Percentiles rank a stretch among this genome's conserved stretches.
Conservation (phyloP, 2,888 invertebrate species). For the Marasmarcha lunaedactyla region DNA sequence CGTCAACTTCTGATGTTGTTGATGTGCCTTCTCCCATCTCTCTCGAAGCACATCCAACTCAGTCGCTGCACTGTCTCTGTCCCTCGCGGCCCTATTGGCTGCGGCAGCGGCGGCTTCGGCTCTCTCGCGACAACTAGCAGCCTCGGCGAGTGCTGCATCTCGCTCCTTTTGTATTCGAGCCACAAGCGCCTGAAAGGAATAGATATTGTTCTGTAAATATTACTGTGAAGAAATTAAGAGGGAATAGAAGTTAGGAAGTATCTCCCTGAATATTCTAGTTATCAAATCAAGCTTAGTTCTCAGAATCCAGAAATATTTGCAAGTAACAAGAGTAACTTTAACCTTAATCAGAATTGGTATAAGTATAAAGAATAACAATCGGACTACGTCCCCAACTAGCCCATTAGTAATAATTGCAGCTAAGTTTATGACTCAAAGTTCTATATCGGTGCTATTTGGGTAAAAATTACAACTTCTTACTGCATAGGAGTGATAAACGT, state of each 20-base stretch:
- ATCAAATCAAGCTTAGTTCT: too few relatives aligned
- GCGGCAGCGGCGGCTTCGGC: conserved; percentile 86
- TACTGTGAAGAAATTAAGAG: background rate
- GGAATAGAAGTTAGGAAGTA: background rate
- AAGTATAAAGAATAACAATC: too few relatives aligned
- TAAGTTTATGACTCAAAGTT: too few relatives aligned
- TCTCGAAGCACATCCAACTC: conserved; percentile 90
- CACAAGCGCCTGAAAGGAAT: conserved; percentile 74
- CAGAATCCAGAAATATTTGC: too few relatives aligned
- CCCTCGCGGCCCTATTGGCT: conserved; percentile 84
- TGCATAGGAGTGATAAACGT: too few relatives aligned
- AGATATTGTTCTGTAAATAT: conserved; percentile 4
- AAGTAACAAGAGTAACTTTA: too few relatives aligned
- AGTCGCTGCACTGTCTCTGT: conserved; percentile 85
- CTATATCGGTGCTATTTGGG: too few relatives aligned
- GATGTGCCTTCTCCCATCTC: conserved; percentile 88
- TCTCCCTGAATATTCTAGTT: too few relatives aligned
- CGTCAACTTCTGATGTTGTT: conserved; percentile 85
- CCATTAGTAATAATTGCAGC: too few relatives aligned
- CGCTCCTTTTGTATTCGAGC: conserved; percentile 89
- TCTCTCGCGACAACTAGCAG: conserved; percentile 84
- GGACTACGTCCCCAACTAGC: too few relatives aligned
- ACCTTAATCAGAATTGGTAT: too few relatives aligned
- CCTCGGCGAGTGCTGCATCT: conserved; percentile 84
- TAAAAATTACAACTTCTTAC: too few relatives aligned